Conservation (phyloP, 2,888 invertebrate genomes). For the Heliconius charithonia region DNA sequence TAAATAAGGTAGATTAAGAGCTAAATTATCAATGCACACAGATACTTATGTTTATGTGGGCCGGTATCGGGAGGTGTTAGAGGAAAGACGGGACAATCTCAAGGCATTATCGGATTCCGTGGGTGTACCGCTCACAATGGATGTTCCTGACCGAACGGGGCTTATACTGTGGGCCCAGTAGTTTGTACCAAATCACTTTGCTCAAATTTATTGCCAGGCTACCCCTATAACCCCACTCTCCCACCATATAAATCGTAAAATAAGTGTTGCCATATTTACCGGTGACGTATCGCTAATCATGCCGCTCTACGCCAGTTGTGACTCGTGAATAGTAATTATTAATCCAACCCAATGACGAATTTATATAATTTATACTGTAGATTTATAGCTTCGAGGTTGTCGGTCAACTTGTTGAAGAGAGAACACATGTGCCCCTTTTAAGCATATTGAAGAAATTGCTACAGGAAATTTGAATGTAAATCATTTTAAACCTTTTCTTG, state of each 20-base stretch:
- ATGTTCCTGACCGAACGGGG: constrained; percentile 77
- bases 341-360: constrained; percentile 78
- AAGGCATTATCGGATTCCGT: constrained; percentile 82
- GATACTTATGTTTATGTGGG: constrained; percentile 56
- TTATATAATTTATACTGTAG: constrained; percentile 76
- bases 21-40: constrained; percentile 58
- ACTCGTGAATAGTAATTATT: constrained; percentile 76
- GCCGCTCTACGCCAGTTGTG: constrained; percentile 71
- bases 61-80: constrained; percentile 73
- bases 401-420: constrained; percentile 55
- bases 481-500: no score
- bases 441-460: constrained; percentile 11
- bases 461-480: not conserved
- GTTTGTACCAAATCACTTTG: constrained; percentile 83
- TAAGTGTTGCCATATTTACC: constrained; percentile 83
- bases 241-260: constrained; percentile 79
- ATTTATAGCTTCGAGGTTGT: constrained; percentile 71
- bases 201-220: constrained; percentile 77
- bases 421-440: constrained; percentile 48
- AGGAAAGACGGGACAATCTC: constrained; percentile 81
- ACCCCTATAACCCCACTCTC: constrained; percentile 75
- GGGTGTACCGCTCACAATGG: constrained; percentile 76
- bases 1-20: constrained; percentile 43
- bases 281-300: constrained; percentile 81
- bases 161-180: constrained; percentile 78